Conservation (phyloP, 2,113 vertebrate species). For the Alaudala cheleensis region DNA sequence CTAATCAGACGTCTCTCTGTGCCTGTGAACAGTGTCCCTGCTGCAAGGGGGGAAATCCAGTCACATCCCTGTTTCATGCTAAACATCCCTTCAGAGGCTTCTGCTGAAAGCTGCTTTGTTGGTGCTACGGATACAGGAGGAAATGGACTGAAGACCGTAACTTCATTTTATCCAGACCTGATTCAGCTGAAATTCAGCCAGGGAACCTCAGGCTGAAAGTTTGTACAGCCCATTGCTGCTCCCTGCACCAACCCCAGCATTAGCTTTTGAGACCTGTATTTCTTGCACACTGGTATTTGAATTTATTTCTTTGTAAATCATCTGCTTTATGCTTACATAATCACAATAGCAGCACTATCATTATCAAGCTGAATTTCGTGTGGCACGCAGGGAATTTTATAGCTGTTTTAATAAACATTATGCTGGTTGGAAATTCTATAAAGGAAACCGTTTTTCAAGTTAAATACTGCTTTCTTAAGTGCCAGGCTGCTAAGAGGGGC, state of each 20-base stretch:
- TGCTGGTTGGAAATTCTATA: not conserved
- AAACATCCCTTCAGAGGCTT: not conserved
- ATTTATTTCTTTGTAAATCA: conserved; percentile 35
- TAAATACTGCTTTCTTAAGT: conserved; percentile 6
- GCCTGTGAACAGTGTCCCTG: not conserved
- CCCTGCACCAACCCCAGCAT: not conserved
- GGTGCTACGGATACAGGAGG: not conserved
- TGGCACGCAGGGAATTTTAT: not conserved
- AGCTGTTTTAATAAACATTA: conserved; percentile 40
- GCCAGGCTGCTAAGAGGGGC: not conserved
- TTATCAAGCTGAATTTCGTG: conserved; percentile 32
- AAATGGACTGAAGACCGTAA: not conserved
- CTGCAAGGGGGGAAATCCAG: not conserved
- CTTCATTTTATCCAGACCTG: not conserved
- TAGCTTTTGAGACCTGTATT: not conserved
- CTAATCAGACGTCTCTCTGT: not conserved
- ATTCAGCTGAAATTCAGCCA: not conserved
- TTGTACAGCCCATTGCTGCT: not conserved
- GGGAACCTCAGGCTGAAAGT: not conserved
- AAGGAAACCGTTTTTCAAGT: conserved; percentile 24
- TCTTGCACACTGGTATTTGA: not conserved
- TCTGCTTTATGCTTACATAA: conserved; percentile 8
- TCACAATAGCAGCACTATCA: not conserved
- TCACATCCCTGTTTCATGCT: not conserved
- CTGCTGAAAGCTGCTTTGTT: not conserved